Base-by-base conservation (phyloP, 2,888 invertebrate species). In the Tiphia femorata region DNA sequence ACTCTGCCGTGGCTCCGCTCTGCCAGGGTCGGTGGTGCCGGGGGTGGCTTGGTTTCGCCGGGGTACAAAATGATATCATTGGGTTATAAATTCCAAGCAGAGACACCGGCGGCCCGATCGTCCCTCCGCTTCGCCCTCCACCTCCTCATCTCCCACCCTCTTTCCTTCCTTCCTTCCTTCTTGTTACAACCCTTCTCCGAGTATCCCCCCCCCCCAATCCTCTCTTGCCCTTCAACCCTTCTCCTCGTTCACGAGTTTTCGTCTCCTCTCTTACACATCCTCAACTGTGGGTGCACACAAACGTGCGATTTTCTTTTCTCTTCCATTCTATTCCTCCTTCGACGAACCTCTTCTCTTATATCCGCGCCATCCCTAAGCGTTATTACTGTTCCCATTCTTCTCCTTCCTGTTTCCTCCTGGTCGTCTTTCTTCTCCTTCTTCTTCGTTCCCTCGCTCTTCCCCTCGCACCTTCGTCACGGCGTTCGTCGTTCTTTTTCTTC, bases 221-320 rank as follows among this genome's bases (percentile, higher is more conserved):
- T 84, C 86, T 85, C 84, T 87, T 87, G 88, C 88, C 88, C 88
- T 87, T 87, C 77, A 87, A 66, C 61, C 57, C 38, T 54, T 84
- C 85, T 60, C 84, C 80, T 80, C 79, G 80, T 83, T 79, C 81
- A 80, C 79, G n/a, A n/a, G n/a, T n/a, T 75, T 83, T 80, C 83
- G 84, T 85, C 85, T 79, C 83, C 84, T 49, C 86, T 85, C 84
- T 84, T 82, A 51, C 70, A 71, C 69, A 8, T 70, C 75, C 75
- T 40, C 37, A n/a, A n/a, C n/a, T n/a, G n/a, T n/a, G n/a, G n/a
- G n/a, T n/a, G n/a, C n/a, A n/a, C n/a, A 6, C 25, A 8, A 25
- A 25, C 25, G 25, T 8, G 25, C 25, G 8, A 8, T 12, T 10
- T 12, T 30, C 33, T 6, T 58, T 64, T 58, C 58, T 52, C 37